These are phyloP conservation scores for Metopia argyrocephala DNA, from an alignment of 2,888 invertebrate species.

Conservation along the genomic window DNA sequence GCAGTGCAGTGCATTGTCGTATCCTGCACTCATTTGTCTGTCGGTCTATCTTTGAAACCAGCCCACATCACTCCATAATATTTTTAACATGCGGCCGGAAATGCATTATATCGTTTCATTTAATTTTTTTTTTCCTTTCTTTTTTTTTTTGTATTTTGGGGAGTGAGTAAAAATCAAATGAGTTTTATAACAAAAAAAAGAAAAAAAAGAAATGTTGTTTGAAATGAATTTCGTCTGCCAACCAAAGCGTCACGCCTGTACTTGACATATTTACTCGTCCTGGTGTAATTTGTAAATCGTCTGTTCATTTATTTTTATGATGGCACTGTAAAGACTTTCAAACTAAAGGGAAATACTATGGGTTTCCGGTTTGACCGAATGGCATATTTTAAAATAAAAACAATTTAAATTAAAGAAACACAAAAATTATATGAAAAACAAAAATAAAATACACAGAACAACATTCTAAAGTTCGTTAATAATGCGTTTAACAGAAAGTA, in stretches of 20 bases:
- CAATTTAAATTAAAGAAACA: constrained; percentile 1
- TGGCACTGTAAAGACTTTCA: constrained; percentile 43
- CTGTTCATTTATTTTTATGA: constrained; percentile 53
- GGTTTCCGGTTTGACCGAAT: constrained; percentile 67
- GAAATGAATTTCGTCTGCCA: constrained; percentile 61
- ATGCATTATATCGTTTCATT: constrained; percentile 60
- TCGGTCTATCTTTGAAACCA: background rate
- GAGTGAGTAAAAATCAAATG: too few species aligned
- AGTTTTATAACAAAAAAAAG: background rate
- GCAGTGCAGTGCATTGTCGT: constrained; percentile 21
- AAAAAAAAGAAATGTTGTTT: constrained; percentile 1
- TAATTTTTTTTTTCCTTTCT: constrained; percentile 19
- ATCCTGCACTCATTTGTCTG: background rate
- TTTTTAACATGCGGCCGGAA: constrained; percentile 61
- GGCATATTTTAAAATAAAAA: constrained; percentile 65
- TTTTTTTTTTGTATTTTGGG: background rate
- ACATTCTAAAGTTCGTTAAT: too few species aligned
- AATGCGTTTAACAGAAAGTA: too few species aligned
- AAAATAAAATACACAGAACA: background rate
- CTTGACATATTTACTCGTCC: constrained; percentile 76
- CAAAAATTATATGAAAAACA: background rate
- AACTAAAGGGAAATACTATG: constrained; percentile 55
- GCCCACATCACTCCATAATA: constrained; percentile 23
- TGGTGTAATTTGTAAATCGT: constrained; percentile 66
- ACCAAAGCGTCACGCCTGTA: constrained; percentile 70